Conservation (phyloP, 2,113 vertebrate genomes). For the Neotoma lepida region DNA sequence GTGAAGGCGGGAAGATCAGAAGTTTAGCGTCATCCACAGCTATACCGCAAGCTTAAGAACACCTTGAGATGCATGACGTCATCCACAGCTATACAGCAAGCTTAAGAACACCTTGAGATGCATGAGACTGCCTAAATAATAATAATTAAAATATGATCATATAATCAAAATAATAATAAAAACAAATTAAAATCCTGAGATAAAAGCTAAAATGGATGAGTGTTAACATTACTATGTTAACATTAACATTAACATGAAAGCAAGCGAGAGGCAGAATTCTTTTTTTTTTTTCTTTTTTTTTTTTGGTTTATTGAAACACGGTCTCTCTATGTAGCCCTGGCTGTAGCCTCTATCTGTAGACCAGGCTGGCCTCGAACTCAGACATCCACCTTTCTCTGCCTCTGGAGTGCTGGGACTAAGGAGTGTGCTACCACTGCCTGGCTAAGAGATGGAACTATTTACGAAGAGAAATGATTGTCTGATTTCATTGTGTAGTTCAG, state of each 20-base stretch:
- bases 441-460: not conserved
- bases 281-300: not conserved
- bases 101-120: not conserved
- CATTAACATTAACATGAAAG: too few species aligned
- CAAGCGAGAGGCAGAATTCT: not conserved
- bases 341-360: not conserved
- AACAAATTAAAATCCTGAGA: slow-evolving; percentile 43
- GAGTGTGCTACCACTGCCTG: not conserved
- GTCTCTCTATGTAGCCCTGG: not conserved
- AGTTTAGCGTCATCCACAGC: not conserved
- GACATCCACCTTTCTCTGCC: not conserved
- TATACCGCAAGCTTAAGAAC: not conserved
- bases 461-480: not conserved
- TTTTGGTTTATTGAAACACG: not conserved
- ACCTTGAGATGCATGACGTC: not conserved
- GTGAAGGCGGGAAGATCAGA: not conserved
- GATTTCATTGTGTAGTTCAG: not conserved
- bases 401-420: not conserved
- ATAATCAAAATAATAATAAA: slow-evolving; percentile 46
- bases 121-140: not conserved
- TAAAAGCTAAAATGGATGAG: slow-evolving; percentile 26
- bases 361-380: not conserved
- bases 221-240: not conserved
- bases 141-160: too few species aligned
- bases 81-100: too few species aligned